Evolutionary conservation across 2,797 vertebrate genomes (phyloP).

Genomic region (Zenarchopterus dispar): DNA sequence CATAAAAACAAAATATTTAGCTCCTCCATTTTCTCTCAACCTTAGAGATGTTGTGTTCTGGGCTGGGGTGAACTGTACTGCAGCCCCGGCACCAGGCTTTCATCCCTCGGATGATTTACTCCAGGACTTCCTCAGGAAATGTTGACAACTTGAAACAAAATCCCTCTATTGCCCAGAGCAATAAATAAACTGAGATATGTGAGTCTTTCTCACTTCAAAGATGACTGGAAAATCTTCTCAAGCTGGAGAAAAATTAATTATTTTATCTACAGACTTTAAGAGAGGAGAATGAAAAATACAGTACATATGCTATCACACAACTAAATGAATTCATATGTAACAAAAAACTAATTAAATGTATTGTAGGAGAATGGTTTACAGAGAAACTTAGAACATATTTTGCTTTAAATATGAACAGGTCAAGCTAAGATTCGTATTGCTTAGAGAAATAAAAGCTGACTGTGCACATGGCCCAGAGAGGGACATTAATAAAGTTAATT

Average conservation of each 20-base stretch:
- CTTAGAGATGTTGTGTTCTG: slow-evolving; percentile 36
- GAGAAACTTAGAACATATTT: slow-evolving; percentile 16
- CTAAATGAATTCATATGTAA: slow-evolving; percentile 3
- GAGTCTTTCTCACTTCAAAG: slow-evolving; percentile 61
- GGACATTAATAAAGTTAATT: slow-evolving; percentile 63
- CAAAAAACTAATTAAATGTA: slow-evolving; percentile 39
- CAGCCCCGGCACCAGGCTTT: slow-evolving; percentile 45
- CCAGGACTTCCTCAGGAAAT: slow-evolving; percentile 78
- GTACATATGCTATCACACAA: slow-evolving; percentile 11
- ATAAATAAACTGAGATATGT: slow-evolving; percentile 70
- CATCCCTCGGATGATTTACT: slow-evolving; percentile 73
- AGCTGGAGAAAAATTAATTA: slow-evolving; percentile 31
- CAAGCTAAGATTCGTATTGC: slow-evolving; percentile 30
- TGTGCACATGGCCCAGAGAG: slow-evolving; percentile 62
- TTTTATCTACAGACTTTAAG: slow-evolving; percentile 44
- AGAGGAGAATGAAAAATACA: slow-evolving; percentile 22
- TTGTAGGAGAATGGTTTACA: slow-evolving; percentile 36
- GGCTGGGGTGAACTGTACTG: slow-evolving; percentile 22
- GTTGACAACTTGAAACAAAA: slow-evolving; percentile 80
- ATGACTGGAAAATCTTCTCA: slow-evolving; percentile 27
- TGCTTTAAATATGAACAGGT: slow-evolving; percentile 36
- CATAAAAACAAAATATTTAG: slow-evolving; percentile 17
- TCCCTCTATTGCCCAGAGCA: slow-evolving; percentile 56
- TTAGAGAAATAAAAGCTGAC: slow-evolving; percentile 45
- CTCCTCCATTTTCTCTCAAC: slow-evolving; percentile 27